phyloP scores from a whole-genome alignment of 1,140 invertebrate species.

The Ceratina calcarata region DNA sequence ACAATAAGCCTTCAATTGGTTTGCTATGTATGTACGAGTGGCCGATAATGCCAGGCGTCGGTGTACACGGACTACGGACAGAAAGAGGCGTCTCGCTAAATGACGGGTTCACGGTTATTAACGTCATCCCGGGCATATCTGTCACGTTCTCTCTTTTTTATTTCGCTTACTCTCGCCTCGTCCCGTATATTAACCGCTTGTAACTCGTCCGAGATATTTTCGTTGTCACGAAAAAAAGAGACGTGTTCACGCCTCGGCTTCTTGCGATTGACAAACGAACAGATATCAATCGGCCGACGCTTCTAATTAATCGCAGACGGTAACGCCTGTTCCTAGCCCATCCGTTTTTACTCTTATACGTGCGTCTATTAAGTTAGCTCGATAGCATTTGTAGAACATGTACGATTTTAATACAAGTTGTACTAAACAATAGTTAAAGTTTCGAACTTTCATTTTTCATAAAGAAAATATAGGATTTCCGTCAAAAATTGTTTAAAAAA shows the following conservation, averaged over 20 bases:
- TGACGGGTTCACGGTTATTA: conserved; percentile 44
- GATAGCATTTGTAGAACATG: no score
- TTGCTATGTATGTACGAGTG: not conserved
- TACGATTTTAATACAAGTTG: no score
- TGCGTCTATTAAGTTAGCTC: not conserved
- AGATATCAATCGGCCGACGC: not conserved
- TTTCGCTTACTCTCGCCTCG: not conserved
- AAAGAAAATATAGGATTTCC: no score
- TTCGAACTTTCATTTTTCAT: no score
- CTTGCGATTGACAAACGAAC: conserved; percentile 13
- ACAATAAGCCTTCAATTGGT: conserved; percentile 34
- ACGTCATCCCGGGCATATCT: conserved; percentile 21
- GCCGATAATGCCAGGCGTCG: conserved; percentile 23
- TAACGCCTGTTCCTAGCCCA: not conserved
- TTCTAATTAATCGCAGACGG: not conserved
- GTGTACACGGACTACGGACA: not conserved
- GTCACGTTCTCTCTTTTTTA: not conserved
- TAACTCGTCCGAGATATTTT: conserved; percentile 17
- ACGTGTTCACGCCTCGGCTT: not conserved
- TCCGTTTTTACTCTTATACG: not conserved
- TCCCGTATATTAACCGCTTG: conserved; percentile 2
- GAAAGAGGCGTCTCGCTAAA: conserved; percentile 25
- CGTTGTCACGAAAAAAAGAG: conserved; percentile 9
- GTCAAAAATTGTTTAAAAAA: no score
- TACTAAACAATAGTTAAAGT: no score